Percentiles rank a stretch among this genome's conserved stretches.
These are phyloP conservation scores for Solenopsis invicta DNA, from an alignment of 1,140 invertebrate genomes.

Conservation along the genomic window DNA sequence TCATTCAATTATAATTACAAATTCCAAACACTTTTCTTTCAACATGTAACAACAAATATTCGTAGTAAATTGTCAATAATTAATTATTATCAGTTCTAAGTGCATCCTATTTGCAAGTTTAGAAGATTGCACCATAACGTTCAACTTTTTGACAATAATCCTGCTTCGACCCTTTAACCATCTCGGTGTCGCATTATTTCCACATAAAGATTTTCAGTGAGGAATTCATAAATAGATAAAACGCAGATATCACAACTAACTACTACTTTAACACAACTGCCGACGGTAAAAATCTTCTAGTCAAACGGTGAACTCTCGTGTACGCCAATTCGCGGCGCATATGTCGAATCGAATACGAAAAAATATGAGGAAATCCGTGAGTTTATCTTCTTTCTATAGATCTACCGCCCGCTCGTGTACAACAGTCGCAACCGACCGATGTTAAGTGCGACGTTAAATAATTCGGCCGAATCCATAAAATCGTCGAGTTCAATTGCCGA, in stretches of 20 bases:
- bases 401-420: conserved; percentile 11
- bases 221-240: background rate
- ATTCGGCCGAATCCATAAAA: conserved; percentile 50
- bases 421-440: conserved; percentile 1
- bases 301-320: conserved; percentile 69
- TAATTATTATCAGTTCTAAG: background rate
- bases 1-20: too few species aligned
- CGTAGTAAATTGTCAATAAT: background rate
- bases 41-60: background rate
- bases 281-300: conserved; percentile 70
- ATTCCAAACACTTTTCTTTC: too few species aligned
- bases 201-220: background rate
- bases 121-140: background rate
- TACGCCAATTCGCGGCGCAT: conserved; percentile 40
- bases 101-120: background rate
- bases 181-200: background rate
- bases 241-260: conserved; percentile 16
- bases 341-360: conserved; percentile 19
- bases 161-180: background rate
- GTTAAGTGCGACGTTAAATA: conserved; percentile 68
- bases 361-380: background rate
- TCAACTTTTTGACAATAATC: background rate
- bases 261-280: conserved; percentile 73
- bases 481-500: background rate
- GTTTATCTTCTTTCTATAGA: conserved; percentile 23